These are phyloP conservation scores for Mareca penelope DNA, from an alignment of 2,797 vertebrate species.

Conservation along the genomic window DNA sequence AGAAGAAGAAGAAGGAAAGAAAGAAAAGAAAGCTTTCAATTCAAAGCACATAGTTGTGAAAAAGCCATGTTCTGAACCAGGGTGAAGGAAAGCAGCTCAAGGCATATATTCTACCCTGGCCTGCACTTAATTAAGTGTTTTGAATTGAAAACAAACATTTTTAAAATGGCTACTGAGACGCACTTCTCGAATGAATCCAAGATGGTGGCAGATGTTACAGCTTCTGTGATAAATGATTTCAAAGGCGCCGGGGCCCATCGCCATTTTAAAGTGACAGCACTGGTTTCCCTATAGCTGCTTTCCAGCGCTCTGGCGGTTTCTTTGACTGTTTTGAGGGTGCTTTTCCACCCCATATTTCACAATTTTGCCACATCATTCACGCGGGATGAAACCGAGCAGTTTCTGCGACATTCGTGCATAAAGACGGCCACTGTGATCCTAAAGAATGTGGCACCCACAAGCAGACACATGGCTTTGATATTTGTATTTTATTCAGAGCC, in stretches of 20 bases:
- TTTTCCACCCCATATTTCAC: constrained; percentile 38
- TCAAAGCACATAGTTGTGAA: constrained; percentile 60
- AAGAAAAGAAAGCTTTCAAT: constrained; percentile 17
- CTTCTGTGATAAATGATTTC: constrained; percentile 42
- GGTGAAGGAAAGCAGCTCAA: constrained; percentile 57
- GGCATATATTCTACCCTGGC: constrained; percentile 53
- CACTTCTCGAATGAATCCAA: constrained; percentile 55
- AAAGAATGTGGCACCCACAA: constrained; percentile 73
- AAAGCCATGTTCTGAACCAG: constrained; percentile 30
- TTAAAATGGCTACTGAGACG: constrained; percentile 66
- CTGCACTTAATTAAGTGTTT: constrained; percentile 72
- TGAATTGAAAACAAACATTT: constrained; percentile 71
- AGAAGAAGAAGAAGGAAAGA: neutral
- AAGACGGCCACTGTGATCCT: constrained; percentile 53
- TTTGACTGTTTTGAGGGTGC: neutral
- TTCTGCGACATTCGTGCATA: constrained; percentile 67
- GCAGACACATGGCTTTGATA: constrained; percentile 73
- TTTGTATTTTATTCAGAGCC: constrained; percentile 63
- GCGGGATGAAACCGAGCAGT: neutral
- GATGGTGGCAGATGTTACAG: constrained; percentile 44
- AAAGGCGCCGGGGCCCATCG: neutral
- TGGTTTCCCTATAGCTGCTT: neutral
- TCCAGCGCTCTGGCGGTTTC: neutral
- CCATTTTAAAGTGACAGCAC: constrained; percentile 23
- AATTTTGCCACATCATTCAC: constrained; percentile 61